These are phyloP conservation scores for Pyrocephalus nanus DNA, from an alignment of 2,797 vertebrate genomes.

Conservation along the genomic window DNA sequence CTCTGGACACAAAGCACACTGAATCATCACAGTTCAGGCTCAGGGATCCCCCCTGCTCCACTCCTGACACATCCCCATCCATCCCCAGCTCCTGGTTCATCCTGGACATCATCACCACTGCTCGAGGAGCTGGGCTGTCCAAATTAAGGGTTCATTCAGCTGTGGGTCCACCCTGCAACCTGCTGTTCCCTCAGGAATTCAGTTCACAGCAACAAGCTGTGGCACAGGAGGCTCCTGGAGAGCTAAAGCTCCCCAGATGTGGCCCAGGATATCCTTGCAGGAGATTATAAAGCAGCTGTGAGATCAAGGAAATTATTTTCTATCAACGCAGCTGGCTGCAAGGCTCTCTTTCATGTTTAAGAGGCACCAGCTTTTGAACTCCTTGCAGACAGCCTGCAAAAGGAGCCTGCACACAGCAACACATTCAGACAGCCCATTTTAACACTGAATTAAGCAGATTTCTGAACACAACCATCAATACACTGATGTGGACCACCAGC, in stretches of 20 bases:
- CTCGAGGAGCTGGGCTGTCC: background rate
- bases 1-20: background rate
- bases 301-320: background rate
- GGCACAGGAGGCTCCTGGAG: background rate
- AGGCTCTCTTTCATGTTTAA: background rate
- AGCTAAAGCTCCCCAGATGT: background rate
- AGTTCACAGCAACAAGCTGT: background rate
- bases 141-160: background rate
- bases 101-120: background rate
- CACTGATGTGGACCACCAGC: background rate
- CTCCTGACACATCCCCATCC: background rate
- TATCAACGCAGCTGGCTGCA: background rate
- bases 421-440: background rate
- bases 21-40: rapidly evolving
- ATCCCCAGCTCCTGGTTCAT: background rate
- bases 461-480: background rate
- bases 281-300: background rate
- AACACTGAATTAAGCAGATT: background rate
- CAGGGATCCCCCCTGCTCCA: background rate
- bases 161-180: background rate
- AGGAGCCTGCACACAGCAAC: background rate
- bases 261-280: background rate
- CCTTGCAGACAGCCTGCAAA: background rate
- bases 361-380: background rate
- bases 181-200: background rate